These are phyloP conservation scores for Calameuta filiformis DNA, from an alignment of 2,888 invertebrate genomes.

Conservation along the genomic window DNA sequence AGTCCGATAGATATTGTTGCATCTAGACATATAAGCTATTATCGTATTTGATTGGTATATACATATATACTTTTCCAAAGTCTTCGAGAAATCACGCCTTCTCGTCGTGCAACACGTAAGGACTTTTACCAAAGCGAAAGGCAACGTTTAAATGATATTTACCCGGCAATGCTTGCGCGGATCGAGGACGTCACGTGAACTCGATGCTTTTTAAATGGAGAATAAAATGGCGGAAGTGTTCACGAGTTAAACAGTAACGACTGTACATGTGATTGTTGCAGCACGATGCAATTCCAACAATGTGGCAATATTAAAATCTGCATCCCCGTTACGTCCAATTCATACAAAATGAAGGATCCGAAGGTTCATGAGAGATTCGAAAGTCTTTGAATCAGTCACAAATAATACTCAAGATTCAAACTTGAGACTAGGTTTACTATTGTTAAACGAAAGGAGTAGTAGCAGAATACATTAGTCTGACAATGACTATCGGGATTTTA, in stretches of 20 bases:
- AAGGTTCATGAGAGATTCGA: no score
- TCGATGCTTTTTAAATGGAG: no score
- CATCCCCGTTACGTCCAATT: not conserved
- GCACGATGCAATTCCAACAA: not conserved
- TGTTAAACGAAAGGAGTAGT: not conserved
- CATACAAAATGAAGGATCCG: no score
- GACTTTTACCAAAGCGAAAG: not conserved
- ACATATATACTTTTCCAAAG: not conserved
- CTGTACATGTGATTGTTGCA: not conserved
- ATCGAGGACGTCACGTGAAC: no score
- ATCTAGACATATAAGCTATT: not conserved
- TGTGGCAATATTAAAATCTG: not conserved
- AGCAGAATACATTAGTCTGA: slow-evolving; percentile 1
- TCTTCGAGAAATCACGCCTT: not conserved
- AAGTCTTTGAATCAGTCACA: no score
- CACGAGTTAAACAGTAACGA: not conserved
- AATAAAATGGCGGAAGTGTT: no score
- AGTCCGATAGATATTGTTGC: not conserved
- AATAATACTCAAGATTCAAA: no score
- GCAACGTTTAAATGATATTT: not conserved
- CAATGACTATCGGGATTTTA: not conserved
- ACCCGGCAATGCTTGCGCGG: no score
- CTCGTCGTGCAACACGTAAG: not conserved
- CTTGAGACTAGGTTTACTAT: not conserved
- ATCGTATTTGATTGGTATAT: not conserved